phyloP scores from a whole-genome alignment of 2,113 vertebrate species.

The Microcebus murinus region DNA sequence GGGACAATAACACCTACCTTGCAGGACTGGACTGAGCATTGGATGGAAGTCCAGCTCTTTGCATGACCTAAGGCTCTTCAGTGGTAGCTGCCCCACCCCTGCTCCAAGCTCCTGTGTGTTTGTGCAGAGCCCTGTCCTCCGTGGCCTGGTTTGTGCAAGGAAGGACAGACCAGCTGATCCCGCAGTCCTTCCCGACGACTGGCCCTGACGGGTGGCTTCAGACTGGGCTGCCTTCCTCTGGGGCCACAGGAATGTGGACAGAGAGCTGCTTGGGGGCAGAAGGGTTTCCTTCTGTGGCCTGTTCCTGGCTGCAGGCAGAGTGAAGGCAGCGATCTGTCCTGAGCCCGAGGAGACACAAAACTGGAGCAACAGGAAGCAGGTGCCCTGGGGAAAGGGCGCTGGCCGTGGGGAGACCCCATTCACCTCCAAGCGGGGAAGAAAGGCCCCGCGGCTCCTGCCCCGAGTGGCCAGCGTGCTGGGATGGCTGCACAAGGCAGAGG shows the following conservation, averaged over 20 bases:
- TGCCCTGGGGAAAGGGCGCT: background rate
- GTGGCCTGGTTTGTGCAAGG: background rate
- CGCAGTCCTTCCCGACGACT: background rate
- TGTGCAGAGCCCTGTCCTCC: background rate
- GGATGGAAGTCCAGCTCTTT: background rate
- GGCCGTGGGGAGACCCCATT: background rate
- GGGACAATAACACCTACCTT: background rate
- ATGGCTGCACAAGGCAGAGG: fast-evolving
- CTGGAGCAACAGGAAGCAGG: background rate
- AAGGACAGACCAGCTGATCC: background rate
- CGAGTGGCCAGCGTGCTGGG: background rate
- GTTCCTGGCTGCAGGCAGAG: background rate
- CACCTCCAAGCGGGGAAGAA: background rate
- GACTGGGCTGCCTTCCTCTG: background rate
- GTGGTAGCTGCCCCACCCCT: background rate
- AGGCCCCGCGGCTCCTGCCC: background rate
- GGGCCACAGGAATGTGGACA: background rate
- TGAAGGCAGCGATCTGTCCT: background rate
- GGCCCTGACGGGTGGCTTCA: background rate
- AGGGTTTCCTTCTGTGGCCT: background rate
- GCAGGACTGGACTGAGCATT: background rate
- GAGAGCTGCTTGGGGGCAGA: background rate
- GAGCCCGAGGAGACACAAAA: background rate
- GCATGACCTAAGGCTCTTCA: fast-evolving
- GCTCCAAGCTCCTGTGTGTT: background rate